A percentile compares a stretch with the other conserved stretches of the same genome.
phyloP scores from a whole-genome alignment of 2,888 invertebrate species.

The Zygaena filipendulae region DNA sequence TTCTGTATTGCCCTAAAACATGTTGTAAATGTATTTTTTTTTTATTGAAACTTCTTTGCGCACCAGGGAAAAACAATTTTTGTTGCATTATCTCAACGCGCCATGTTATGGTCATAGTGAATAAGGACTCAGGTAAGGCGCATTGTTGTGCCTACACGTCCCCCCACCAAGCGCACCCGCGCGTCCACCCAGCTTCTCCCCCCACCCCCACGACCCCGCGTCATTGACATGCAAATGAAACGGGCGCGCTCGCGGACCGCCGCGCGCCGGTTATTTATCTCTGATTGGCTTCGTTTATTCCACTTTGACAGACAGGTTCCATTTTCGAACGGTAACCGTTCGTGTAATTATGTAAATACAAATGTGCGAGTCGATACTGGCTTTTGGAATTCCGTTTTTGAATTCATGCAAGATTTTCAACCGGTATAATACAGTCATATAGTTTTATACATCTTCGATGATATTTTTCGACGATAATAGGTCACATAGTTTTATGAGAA shows the following conservation, averaged over 20 bases:
- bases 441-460: no score
- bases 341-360: constrained; percentile 34
- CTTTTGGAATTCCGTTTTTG: constrained; percentile 8
- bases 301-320: constrained; percentile 58
- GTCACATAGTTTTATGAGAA: no score
- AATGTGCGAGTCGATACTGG: constrained; percentile 13
- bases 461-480: no score
- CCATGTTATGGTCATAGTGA: constrained; percentile 13
- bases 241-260: constrained; percentile 43
- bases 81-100: no score
- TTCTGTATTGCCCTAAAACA: no score
- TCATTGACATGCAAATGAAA: constrained; percentile 64
- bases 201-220: constrained; percentile 21
- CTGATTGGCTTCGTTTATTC: constrained; percentile 62
- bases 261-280: constrained; percentile 62
- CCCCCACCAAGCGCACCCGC: constrained; percentile 18
- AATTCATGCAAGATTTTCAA: no score
- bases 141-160: constrained; percentile 31
- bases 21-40: no score
- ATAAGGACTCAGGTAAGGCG: constrained; percentile 39
- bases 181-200: constrained; percentile 17
- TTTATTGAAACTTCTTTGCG: no score
- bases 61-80: no score
- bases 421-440: no score
- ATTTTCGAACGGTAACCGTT: constrained; percentile 41